phyloP scores from a whole-genome alignment of 2,888 invertebrate genomes.

The Caenorhabditis panamensis region DNA sequence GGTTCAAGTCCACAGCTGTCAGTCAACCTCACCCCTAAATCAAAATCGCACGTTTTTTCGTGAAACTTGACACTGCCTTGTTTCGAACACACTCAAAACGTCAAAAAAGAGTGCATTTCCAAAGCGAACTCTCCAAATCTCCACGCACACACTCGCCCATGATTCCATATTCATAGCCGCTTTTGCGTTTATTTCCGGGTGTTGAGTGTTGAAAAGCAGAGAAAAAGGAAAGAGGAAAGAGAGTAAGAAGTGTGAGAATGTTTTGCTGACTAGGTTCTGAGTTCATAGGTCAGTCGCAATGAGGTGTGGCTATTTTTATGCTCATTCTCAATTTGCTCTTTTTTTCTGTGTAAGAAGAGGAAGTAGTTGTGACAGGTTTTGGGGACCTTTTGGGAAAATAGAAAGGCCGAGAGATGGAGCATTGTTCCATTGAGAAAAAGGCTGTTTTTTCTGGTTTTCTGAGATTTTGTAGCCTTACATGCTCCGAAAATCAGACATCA shows the following conservation, averaged over 20 bases:
- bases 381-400: too few species aligned
- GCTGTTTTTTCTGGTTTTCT: too few species aligned
- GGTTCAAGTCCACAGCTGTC: slow-evolving; percentile 28
- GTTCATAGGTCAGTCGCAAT: neutral
- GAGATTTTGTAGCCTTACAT: too few species aligned
- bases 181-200: slow-evolving; percentile 41
- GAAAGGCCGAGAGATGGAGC: too few species aligned
- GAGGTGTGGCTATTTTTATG: neutral
- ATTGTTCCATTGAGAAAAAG: too few species aligned
- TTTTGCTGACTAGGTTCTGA: neutral
- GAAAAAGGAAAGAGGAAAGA: neutral
- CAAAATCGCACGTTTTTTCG: slow-evolving; percentile 24
- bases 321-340: neutral
- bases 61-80: slow-evolving; percentile 34
- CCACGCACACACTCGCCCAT: slow-evolving; percentile 27
- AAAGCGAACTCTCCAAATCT: slow-evolving; percentile 38
- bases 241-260: slow-evolving; percentile 2
- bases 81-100: slow-evolving; percentile 17
- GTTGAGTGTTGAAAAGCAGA: neutral
- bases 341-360: too few species aligned
- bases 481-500: too few species aligned
- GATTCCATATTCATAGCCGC: slow-evolving; percentile 55
- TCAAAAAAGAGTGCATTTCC: neutral
- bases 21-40: slow-evolving; percentile 5
- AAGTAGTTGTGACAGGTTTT: too few species aligned